phyloP scores from a whole-genome alignment of 2,888 invertebrate genomes.

The Timandra comae region DNA sequence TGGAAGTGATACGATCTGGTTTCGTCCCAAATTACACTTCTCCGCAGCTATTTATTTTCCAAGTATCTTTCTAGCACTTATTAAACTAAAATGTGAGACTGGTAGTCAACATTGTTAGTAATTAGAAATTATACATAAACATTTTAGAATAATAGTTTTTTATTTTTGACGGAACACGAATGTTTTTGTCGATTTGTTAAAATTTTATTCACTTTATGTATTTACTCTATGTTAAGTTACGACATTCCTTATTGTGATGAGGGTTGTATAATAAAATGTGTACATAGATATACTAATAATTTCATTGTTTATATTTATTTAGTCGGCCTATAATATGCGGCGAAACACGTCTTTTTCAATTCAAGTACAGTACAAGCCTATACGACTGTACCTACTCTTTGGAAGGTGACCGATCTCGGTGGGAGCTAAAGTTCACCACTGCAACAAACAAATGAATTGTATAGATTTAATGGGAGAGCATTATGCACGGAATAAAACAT shows the following conservation, averaged over 20 bases:
- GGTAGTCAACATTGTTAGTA: constrained; percentile 76
- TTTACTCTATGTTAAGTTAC: constrained; percentile 52
- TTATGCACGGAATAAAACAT: constrained; percentile 37
- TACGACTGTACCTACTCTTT: constrained; percentile 4
- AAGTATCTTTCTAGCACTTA: constrained; percentile 69
- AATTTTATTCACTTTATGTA: constrained; percentile 56
- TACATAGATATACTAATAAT: constrained; percentile 55
- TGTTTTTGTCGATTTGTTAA: constrained; percentile 59
- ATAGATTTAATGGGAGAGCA: constrained; percentile 26
- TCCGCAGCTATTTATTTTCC: constrained; percentile 65
- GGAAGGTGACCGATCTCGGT: constrained; percentile 4
- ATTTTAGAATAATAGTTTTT: constrained; percentile 65
- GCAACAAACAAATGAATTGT: constrained; percentile 9
- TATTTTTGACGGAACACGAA: constrained; percentile 59
- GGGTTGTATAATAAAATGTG: constrained; percentile 63
- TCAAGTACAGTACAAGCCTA: constrained; percentile 7
- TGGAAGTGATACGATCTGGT: constrained; percentile 57
- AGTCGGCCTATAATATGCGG: constrained; percentile 57
- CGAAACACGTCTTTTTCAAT: constrained; percentile 30
- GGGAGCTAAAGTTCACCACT: constrained; percentile 18
- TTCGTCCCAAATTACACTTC: constrained; percentile 60
- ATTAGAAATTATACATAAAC: constrained; percentile 69
- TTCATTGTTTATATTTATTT: constrained; percentile 46
- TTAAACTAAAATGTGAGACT: constrained; percentile 76
- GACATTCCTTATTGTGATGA: constrained; percentile 59